Evolutionary conservation across 2,888 invertebrate genomes (phyloP).

Genomic region (Cryptocheilus praepositus): DNA sequence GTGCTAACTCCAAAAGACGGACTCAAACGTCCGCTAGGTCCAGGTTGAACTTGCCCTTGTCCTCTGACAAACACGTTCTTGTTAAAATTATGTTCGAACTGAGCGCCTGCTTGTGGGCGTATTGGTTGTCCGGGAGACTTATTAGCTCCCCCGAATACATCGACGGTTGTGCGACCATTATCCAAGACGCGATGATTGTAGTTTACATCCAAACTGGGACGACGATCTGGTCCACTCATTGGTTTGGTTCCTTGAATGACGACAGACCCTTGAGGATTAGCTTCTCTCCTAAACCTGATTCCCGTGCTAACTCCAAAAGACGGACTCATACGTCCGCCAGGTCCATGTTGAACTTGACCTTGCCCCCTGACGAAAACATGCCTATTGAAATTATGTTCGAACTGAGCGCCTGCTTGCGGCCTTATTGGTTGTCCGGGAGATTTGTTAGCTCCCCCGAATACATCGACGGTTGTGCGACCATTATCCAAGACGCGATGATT

Average conservation of each 20-base stretch:
- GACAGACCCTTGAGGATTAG: slow-evolving; percentile 36
- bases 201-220: slow-evolving; percentile 43
- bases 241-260: slow-evolving; percentile 34
- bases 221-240: slow-evolving; percentile 43
- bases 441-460: slow-evolving; percentile 45
- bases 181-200: slow-evolving; percentile 47
- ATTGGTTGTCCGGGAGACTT: slow-evolving; percentile 33
- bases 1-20: slow-evolving; percentile 17
- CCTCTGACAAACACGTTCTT: slow-evolving; percentile 46
- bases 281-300: slow-evolving; percentile 29
- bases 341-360: slow-evolving; percentile 36
- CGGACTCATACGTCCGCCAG: slow-evolving; percentile 21
- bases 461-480: slow-evolving; percentile 33
- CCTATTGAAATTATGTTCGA: slow-evolving; percentile 35
- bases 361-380: slow-evolving; percentile 46
- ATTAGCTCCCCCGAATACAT: slow-evolving; percentile 46
- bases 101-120: slow-evolving; percentile 46
- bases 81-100: slow-evolving; percentile 36
- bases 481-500: slow-evolving; percentile 42
- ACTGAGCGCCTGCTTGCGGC: slow-evolving; percentile 46
- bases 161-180: slow-evolving; percentile 32
- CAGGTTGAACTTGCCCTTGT: slow-evolving; percentile 38
- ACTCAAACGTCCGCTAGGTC: slow-evolving; percentile 11
- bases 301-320: slow-evolving; percentile 12
- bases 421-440: slow-evolving; percentile 33